Evolutionary conservation across 1,140 invertebrate species (phyloP).

Genomic region (Riptortus pedestris): DNA sequence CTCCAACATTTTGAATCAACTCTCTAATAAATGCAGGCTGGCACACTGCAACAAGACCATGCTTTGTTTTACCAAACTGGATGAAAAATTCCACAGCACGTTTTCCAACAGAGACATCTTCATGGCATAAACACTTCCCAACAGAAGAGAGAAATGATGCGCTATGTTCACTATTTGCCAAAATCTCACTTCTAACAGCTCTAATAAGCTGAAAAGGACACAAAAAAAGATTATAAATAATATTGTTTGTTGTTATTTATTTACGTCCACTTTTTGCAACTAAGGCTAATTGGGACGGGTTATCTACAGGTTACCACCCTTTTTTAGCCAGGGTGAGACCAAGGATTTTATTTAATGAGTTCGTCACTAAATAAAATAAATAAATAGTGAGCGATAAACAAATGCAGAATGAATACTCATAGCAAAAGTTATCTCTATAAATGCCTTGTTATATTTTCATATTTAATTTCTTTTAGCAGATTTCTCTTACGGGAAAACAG

Average conservation of each 20-base stretch:
- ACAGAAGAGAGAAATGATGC: background rate
- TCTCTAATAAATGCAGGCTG: background rate
- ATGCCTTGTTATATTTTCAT: background rate
- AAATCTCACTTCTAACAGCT: background rate
- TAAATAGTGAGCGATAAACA: background rate
- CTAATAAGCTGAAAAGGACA: background rate
- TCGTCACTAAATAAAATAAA: too few relatives aligned
- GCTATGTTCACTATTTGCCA: background rate
- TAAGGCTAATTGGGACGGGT: too few relatives aligned
- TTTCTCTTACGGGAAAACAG: too few relatives aligned
- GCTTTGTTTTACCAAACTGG: background rate
- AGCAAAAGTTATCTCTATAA: background rate
- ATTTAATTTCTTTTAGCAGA: too few relatives aligned
- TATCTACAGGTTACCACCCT: too few relatives aligned
- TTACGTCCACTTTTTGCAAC: too few relatives aligned
- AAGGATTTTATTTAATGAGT: too few relatives aligned
- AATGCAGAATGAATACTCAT: background rate
- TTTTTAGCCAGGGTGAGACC: too few relatives aligned
- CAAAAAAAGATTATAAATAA: background rate
- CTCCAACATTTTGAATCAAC: background rate
- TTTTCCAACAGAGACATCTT: constrained; percentile 2
- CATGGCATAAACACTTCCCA: background rate
- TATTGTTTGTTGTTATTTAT: background rate
- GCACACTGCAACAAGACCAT: background rate
- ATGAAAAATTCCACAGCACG: constrained; percentile 7